These are phyloP conservation scores for Himantopus leucocephalus DNA, from an alignment of 2,113 vertebrate species.

Conservation along the genomic window DNA sequence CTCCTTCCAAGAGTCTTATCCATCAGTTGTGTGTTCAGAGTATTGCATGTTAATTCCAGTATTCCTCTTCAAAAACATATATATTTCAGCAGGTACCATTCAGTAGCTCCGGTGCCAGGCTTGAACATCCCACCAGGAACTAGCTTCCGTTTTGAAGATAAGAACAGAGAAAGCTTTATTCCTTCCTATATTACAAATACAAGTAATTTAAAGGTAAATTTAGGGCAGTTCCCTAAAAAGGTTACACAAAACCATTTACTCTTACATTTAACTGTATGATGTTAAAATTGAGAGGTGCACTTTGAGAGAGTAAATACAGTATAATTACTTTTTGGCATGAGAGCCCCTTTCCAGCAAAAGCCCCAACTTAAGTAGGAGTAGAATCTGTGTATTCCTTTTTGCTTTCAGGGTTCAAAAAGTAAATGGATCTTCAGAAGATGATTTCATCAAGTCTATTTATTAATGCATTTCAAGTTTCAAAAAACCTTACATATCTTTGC, in stretches of 20 bases:
- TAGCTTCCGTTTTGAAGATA: background rate
- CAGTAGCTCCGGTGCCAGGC: background rate
- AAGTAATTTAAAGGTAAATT: background rate
- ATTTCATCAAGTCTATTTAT: conserved; percentile 92
- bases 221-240: background rate
- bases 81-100: background rate
- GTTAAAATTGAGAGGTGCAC: background rate
- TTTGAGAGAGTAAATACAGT: accelerated
- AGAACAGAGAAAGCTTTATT: background rate
- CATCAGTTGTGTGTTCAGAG: background rate
- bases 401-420: conserved; percentile 44
- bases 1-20: background rate
- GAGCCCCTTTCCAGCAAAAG: background rate
- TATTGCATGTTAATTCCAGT: background rate
- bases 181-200: background rate
- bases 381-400: background rate
- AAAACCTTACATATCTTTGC: conserved; percentile 89
- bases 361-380: background rate
- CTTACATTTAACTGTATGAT: background rate
- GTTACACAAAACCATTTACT: background rate
- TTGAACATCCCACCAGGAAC: background rate
- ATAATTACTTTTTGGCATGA: background rate
- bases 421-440: conserved; percentile 63
- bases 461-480: conserved; percentile 98
- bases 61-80: background rate